Conservation (phyloP, 2,113 vertebrate species). For the Tauraco erythrolophus region DNA sequence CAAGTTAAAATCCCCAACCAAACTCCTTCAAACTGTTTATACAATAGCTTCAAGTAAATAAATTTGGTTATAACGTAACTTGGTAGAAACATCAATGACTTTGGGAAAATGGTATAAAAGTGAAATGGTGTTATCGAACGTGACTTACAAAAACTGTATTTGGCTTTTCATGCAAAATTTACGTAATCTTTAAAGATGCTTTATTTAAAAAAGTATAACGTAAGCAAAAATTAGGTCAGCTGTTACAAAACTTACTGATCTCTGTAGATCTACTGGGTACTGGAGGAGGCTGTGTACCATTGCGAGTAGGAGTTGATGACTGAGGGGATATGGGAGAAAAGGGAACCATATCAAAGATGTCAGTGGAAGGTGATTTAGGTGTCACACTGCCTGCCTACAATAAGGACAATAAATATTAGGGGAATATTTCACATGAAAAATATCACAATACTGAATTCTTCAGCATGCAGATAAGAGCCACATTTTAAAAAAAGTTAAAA, state of each 20-base stretch:
- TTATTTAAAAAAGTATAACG: neutral
- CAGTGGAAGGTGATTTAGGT: constrained; percentile 86
- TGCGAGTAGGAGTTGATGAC: constrained; percentile 85
- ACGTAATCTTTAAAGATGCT: neutral
- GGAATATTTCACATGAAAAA: constrained; percentile 14
- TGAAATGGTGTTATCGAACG: neutral
- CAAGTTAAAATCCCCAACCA: neutral
- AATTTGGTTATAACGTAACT: neutral
- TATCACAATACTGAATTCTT: constrained; percentile 38
- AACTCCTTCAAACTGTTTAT: neutral
- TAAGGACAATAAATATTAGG: constrained; percentile 68
- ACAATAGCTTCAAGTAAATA: neutral
- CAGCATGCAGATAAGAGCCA: constrained; percentile 29
- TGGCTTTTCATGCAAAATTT: constrained; percentile 15
- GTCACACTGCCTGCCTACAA: constrained; percentile 87
- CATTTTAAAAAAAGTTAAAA: neutral
- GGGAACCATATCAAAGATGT: constrained; percentile 98
- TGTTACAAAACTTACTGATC: constrained; percentile 83
- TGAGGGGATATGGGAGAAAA: constrained; percentile 91
- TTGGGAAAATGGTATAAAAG: neutral
- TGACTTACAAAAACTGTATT: neutral
- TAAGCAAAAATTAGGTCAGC: constrained; percentile 40
- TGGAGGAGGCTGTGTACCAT: constrained; percentile 89
- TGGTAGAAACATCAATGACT: neutral
- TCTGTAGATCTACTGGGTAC: constrained; percentile 87